Conservation (phyloP, 1,140 invertebrate species). For the Cephus cinctus region DNA sequence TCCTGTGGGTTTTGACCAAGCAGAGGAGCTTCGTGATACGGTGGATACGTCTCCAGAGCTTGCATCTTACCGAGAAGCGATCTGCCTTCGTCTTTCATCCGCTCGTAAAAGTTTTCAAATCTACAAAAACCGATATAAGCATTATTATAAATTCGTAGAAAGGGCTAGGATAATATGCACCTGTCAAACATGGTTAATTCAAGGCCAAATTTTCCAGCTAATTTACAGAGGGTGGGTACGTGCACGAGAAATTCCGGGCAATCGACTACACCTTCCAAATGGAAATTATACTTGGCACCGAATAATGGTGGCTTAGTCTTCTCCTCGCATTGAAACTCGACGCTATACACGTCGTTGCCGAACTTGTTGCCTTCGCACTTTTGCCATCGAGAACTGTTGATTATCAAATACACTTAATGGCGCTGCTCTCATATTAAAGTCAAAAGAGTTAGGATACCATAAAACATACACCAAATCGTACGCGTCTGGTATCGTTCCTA, state of each 20-base stretch:
- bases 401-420: conserved; percentile 13
- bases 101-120: conserved; percentile 82
- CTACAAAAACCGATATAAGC: conserved; percentile 23
- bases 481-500: conserved; percentile 94
- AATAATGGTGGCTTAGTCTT: conserved; percentile 79
- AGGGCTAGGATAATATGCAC: background rate
- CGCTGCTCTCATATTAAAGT: background rate
- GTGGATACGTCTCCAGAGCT: conserved; percentile 64
- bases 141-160: conserved; percentile 5
- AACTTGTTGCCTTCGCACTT: conserved; percentile 65
- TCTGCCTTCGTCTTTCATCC: conserved; percentile 49
- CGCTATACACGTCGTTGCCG: conserved; percentile 85
- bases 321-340: conserved; percentile 75
- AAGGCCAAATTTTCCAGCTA: conserved; percentile 81
- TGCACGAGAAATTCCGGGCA: conserved; percentile 98
- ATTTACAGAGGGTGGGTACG: conserved; percentile 80
- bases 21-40: conserved; percentile 61
- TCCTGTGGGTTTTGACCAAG: conserved; percentile 63
- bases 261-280: conserved; percentile 93
- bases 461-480: conserved; percentile 80
- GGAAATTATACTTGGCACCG: conserved; percentile 95
- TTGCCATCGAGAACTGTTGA: conserved; percentile 60
- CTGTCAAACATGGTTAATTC: conserved; percentile 71
- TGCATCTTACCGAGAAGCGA: conserved; percentile 65
- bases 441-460: conserved; percentile 15